Percentiles rank a stretch among this genome's conserved stretches.
These are phyloP conservation scores for Pelecanus crispus DNA, from an alignment of 2,113 vertebrate species.

Conservation along the genomic window DNA sequence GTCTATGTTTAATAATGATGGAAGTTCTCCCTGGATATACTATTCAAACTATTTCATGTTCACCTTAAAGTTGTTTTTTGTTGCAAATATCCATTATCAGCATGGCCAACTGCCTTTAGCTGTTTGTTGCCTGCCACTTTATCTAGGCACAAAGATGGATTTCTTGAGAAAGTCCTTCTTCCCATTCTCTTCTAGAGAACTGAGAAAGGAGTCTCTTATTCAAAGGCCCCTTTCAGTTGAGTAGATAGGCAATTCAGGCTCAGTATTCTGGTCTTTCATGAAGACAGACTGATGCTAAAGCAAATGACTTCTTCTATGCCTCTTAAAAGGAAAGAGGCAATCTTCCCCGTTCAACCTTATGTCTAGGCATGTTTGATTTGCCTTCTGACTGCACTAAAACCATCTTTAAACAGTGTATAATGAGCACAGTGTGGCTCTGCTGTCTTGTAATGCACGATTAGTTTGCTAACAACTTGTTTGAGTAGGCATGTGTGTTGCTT, in stretches of 20 bases:
- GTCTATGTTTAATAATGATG: neutral
- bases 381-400: slow-evolving; percentile 32
- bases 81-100: neutral
- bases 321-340: slow-evolving; percentile 15
- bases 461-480: slow-evolving; percentile 46
- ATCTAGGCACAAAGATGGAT: neutral
- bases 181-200: neutral
- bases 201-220: neutral
- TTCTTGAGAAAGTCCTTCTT: neutral
- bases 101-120: neutral
- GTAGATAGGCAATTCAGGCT: neutral
- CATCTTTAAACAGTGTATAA: slow-evolving; percentile 46
- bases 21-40: neutral
- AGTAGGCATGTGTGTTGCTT: slow-evolving; percentile 34
- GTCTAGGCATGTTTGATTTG: slow-evolving; percentile 45
- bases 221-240: neutral
- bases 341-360: neutral
- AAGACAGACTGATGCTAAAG: neutral
- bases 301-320: neutral
- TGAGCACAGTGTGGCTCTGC: slow-evolving; percentile 37
- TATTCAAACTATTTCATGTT: neutral
- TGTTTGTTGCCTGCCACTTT: neutral
- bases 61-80: neutral
- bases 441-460: slow-evolving; percentile 67
- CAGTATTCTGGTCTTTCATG: neutral